Evolutionary conservation across 1,140 invertebrate genomes (phyloP).

Genomic region (Aphis craccivora): DNA sequence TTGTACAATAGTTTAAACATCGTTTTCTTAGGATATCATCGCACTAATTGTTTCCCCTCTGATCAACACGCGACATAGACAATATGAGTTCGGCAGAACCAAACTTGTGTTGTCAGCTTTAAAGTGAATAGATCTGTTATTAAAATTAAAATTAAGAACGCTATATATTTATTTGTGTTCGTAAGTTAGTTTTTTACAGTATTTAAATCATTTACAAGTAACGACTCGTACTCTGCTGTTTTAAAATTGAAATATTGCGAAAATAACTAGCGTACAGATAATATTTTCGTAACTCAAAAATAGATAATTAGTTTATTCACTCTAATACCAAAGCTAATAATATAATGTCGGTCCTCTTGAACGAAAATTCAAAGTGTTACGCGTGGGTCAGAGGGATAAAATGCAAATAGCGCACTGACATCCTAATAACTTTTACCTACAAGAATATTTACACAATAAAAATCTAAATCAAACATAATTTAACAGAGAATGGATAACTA

Average conservation of each 20-base stretch:
- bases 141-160: background rate
- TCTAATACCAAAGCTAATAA: background rate
- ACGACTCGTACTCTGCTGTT: accelerated
- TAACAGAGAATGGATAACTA: no score
- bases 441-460: background rate
- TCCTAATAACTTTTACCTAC: background rate
- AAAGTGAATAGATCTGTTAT: background rate
- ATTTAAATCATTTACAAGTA: background rate
- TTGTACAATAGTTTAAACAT: no score
- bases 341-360: background rate
- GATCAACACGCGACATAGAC: background rate
- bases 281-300: no score
- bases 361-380: background rate
- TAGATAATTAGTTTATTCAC: background rate
- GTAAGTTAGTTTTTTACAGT: background rate
- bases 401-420: background rate
- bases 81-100: background rate
- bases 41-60: background rate
- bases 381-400: background rate
- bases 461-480: background rate
- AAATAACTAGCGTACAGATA: background rate
- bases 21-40: background rate
- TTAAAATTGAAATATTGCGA: background rate
- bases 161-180: background rate
- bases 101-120: background rate